Base-by-base conservation (phyloP, 2,113 vertebrate species). In the Eulemur macaco region DNA sequence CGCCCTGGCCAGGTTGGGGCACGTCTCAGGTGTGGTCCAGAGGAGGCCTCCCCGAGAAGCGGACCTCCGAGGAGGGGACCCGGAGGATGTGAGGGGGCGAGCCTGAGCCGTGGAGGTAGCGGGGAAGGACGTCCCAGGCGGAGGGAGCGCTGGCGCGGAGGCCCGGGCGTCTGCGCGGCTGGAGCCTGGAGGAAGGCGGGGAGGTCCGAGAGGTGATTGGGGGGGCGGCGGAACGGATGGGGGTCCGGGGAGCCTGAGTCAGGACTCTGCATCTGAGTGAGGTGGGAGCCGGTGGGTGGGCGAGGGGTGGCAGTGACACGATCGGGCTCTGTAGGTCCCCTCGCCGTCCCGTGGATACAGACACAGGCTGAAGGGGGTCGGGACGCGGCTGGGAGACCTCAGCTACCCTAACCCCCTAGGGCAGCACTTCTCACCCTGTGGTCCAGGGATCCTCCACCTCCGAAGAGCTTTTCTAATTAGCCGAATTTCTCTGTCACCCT, bases 111-210 rank as follows among this genome's bases (percentile, higher is more conserved):
- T 34, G 66, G 37, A 45, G 88, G 3, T 10, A 21, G 14, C 1
- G 31, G 0, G 17, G 17, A 25, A 23, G 39, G 8, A 68, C 7
- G 0, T 15, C 1, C 37, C 3, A 1, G 52, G 45, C 50, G 0
- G 20, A 23, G 23, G 39, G 34, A 13, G 10, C 0, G 25, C 64
- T 0, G 6, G 76, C 8, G 39, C 39, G 0, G 15, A 27, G 86
- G 58, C 37, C 5, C 6, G 6, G 39, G 18, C 34, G 56, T 1
- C 63, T 0, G 39, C 12, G 64, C 18, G 58, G 83, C 37, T 18
- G 87, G 14, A 21, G 45, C 37, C 56, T 17, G 34, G 3, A 14
- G 5, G 29, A 42, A 3, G 29, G 64, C 68, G 52, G 2, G n/a
- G 85, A 69, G 66, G 37, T 27, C 37, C 0, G 50, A 31, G 74